Base-by-base conservation (phyloP, 2,113 vertebrate genomes). In the Propithecus coquereli region DNA sequence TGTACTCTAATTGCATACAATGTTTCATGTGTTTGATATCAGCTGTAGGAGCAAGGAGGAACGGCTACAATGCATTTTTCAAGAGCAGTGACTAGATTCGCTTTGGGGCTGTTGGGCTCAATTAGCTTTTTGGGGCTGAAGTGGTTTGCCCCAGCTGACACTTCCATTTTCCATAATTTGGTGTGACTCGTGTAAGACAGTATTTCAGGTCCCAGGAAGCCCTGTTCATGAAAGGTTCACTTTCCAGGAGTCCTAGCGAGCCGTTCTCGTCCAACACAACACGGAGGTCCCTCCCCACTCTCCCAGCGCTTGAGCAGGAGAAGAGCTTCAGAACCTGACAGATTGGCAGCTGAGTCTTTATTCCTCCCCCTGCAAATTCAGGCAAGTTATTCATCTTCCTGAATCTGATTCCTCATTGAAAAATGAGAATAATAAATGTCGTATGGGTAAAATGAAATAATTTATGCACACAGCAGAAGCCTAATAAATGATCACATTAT, bases 1-100 rank as follows among this genome's bases (percentile, higher is more conserved):
- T 12, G 91, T 45, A 32, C 66, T 96, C 94, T 97, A 52, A 90
- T 97, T 96, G 91, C 94, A 77, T 76, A 23, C 5, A 74, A 79
- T 13, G 59, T 73, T 87, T 81, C 50, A 2, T 27, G 63, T 79
- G 71, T 84, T 73, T 66, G 92, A 74, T 50, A 61, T 47, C 57
- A 80, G 47, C 23, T 86, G 6, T 5, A 65, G 43, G 63, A 73
- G 63, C n/a, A 86, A 95, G 37, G 6, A 43, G 8, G 37, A 50
- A 40, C 22, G 23, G 45, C 59, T 57, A 61, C 23, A 61, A 57
- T 91, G 50, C 18, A 70, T 37, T n/a, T 94, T 74, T 87, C 30
- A 52, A 73, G 68, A 90, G 52, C 14, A 66, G 54, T 5, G 9
- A 65, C 34, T 47, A 43, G 43, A 13, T 23, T 65, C 47, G 25